Conservation (phyloP, 2,113 vertebrate genomes). For the Chamaea fasciata region DNA sequence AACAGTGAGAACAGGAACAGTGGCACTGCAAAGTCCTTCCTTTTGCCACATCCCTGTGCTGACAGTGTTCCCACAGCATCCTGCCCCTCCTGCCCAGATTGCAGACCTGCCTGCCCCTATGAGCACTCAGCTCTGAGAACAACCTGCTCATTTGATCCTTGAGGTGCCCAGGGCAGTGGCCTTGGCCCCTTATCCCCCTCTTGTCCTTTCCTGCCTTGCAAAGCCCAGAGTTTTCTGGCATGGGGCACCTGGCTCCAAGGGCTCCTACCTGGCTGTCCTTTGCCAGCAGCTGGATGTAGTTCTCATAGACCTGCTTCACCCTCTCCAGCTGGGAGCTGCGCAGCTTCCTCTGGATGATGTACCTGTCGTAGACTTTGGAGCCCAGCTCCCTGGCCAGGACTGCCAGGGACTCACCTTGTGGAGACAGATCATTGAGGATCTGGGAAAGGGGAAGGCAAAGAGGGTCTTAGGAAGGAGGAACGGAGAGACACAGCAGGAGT, state of each 20-base stretch:
- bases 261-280: constrained; percentile 77
- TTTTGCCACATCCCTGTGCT: background rate
- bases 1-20: background rate
- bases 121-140: background rate
- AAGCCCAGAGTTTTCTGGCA: background rate
- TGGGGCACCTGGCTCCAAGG: background rate
- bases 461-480: background rate
- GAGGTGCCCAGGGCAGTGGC: background rate
- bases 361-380: constrained; percentile 73
- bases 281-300: constrained; percentile 80
- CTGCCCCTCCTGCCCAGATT: background rate
- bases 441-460: constrained; percentile 49
- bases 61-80: too few species aligned
- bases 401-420: constrained; percentile 81
- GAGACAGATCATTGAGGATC: constrained; percentile 75
- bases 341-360: constrained; percentile 71
- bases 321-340: constrained; percentile 67
- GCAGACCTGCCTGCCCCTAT: background rate
- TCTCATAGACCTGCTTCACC: constrained; percentile 71
- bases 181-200: background rate
- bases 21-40: background rate
- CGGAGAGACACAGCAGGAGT: background rate
- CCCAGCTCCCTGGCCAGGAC: constrained; percentile 78
- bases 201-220: background rate
- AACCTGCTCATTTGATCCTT: background rate